These are phyloP conservation scores for Hemicordylus capensis DNA, from an alignment of 2,113 vertebrate species.

Conservation along the genomic window DNA sequence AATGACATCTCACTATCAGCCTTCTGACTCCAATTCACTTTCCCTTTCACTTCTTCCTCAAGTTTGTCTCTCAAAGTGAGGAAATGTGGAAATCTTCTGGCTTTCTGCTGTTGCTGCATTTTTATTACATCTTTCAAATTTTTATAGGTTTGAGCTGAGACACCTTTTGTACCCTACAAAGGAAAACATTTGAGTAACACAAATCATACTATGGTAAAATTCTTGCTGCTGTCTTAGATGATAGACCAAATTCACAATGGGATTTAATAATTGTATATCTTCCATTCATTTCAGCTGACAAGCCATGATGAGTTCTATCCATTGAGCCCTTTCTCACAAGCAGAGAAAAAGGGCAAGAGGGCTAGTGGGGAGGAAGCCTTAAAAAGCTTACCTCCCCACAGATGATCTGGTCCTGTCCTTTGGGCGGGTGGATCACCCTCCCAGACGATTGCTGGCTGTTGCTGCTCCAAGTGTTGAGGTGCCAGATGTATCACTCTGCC, in stretches of 20 bases:
- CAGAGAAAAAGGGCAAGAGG: too few species aligned
- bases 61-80: constrained; percentile 59
- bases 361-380: too few species aligned
- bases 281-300: neutral
- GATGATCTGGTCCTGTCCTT: too few species aligned
- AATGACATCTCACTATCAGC: neutral
- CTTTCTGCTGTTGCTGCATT: constrained; percentile 63
- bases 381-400: too few species aligned
- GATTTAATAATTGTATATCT: neutral
- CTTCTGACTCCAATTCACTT: constrained; percentile 45
- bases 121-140: constrained; percentile 60
- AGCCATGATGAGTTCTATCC: neutral
- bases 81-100: constrained; percentile 55
- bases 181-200: neutral
- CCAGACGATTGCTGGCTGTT: too few species aligned
- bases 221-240: fast-evolving
- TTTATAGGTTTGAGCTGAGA: constrained; percentile 55
- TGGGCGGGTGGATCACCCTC: too few species aligned
- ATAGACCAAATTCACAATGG: neutral
- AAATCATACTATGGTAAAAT: neutral
- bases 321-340: too few species aligned
- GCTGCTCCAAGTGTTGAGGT: too few species aligned
- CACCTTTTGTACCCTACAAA: constrained; percentile 68
- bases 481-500: too few species aligned
- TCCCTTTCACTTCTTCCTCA: constrained; percentile 29